These are phyloP conservation scores for Delichon dasypus DNA, from an alignment of 2,797 vertebrate species.

Conservation along the genomic window DNA sequence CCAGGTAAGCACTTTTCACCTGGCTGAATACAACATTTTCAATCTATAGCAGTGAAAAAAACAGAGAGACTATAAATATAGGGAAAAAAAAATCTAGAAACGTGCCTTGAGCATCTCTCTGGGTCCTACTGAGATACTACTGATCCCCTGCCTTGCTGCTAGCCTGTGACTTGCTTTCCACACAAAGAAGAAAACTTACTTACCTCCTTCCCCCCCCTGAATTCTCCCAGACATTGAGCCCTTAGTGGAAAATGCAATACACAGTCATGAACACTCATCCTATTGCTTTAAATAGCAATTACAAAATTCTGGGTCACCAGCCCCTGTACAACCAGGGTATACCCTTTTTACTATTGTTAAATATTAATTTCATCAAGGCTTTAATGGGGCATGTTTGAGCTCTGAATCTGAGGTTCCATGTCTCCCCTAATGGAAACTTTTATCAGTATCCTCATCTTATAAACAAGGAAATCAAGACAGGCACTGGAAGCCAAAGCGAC, in stretches of 20 bases:
- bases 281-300: neutral
- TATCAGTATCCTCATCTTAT: neutral
- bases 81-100: neutral
- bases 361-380: neutral
- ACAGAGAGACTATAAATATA: accelerated
- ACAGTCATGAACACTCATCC: neutral
- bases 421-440: neutral
- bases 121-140: accelerated
- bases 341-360: neutral
- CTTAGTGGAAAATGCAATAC: neutral
- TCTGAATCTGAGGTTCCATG: neutral
- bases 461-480: neutral
- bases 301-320: neutral
- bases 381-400: neutral
- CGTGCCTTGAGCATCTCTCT: accelerated
- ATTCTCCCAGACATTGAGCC: neutral
- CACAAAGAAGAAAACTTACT: neutral
- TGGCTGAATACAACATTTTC: neutral
- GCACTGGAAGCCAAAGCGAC: neutral
- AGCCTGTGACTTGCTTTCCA: neutral
- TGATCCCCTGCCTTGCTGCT: neutral
- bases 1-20: neutral
- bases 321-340: neutral
- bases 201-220: neutral
- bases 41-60: neutral